Evolutionary conservation across 2,113 vertebrate genomes (phyloP).

Genomic region (Platycercus adscitus): DNA sequence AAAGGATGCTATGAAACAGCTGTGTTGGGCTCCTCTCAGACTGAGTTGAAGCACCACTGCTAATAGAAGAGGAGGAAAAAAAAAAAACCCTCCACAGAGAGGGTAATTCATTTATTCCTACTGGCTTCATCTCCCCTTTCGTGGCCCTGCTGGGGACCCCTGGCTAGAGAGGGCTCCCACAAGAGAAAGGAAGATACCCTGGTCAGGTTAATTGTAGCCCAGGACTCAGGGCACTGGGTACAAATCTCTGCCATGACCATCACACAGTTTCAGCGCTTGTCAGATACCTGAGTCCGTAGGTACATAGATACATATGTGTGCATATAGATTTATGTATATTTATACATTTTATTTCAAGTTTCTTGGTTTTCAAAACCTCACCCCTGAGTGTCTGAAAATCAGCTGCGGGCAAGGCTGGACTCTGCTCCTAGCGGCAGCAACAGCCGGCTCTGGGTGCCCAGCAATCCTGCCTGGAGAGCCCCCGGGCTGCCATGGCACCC

Average conservation of each 20-base stretch:
- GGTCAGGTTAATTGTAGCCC: rapidly evolving
- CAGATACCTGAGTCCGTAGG: neutral
- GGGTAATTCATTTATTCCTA: neutral
- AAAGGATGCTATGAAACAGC: neutral
- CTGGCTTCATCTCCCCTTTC: neutral
- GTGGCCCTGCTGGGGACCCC: neutral
- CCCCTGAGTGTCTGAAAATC: neutral
- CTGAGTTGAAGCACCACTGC: neutral
- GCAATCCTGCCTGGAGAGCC: neutral
- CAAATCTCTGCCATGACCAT: rapidly evolving
- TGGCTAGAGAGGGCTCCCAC: neutral
- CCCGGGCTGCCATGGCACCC: neutral
- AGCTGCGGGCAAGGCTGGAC: neutral
- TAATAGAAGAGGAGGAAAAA: neutral
- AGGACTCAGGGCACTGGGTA: neutral
- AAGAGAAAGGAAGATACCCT: neutral
- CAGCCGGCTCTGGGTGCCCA: neutral
- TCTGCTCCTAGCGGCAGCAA: neutral
- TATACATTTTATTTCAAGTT: neutral
- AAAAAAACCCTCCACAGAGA: rapidly evolving
- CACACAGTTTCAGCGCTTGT: rapidly evolving
- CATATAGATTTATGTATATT: rapidly evolving
- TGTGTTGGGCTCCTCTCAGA: neutral
- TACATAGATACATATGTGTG: rapidly evolving
- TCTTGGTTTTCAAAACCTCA: neutral